phyloP scores from a whole-genome alignment of 2,113 vertebrate species.

The Shinisaurus crocodilurus region DNA sequence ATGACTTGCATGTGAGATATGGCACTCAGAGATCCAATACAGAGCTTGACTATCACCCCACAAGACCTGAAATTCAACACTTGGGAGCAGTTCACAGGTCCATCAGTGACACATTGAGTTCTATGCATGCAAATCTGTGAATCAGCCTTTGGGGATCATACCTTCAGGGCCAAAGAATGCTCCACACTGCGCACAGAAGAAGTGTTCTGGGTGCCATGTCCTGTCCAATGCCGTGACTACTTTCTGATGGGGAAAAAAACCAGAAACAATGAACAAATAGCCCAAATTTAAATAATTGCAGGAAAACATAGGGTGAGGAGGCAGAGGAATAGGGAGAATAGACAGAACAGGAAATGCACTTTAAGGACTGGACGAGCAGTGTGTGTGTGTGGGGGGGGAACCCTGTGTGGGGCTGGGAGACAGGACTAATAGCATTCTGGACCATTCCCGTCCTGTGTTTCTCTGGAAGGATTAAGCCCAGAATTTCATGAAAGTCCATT shows the following conservation, averaged over 20 bases:
- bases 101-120: not conserved
- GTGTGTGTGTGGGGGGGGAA: not conserved
- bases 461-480: not conserved
- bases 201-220: slow-evolving; percentile 99
- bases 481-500: not conserved
- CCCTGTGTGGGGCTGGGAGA: not conserved
- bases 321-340: not conserved
- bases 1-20: not conserved
- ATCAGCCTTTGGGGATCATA: slow-evolving; percentile 37
- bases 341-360: not conserved
- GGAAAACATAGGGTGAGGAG: not conserved
- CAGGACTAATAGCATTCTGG: not conserved
- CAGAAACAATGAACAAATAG: slow-evolving; percentile 1
- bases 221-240: slow-evolving; percentile 96
- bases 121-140: too few species aligned
- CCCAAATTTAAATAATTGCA: not conserved
- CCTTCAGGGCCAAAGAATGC: slow-evolving; percentile 97
- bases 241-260: slow-evolving; percentile 84
- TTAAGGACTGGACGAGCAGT: not conserved
- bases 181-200: slow-evolving; percentile 98
- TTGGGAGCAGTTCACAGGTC: too few species aligned
- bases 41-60: not conserved
- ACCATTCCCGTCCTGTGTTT: too few species aligned
- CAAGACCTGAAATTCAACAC: not conserved
- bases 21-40: not conserved